phyloP scores from a whole-genome alignment of 2,113 vertebrate genomes.

The Chauna torquata region DNA sequence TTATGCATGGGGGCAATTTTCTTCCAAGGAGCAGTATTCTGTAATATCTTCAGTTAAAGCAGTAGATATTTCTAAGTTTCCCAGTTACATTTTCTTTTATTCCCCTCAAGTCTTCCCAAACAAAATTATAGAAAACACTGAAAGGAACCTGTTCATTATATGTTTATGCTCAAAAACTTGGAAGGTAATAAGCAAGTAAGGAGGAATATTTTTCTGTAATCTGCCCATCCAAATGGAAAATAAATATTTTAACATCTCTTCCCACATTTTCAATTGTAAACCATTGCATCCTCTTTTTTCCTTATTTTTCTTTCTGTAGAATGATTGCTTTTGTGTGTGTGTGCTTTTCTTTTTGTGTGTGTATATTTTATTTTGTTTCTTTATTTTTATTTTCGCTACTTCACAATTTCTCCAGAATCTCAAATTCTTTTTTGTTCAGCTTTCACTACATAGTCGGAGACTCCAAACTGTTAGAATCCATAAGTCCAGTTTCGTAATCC shows the following conservation, averaged over 20 bases:
- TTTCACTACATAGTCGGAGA: not conserved
- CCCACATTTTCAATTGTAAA: not conserved
- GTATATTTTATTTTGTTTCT: not conserved
- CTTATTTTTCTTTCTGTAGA: not conserved
- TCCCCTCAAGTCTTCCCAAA: not conserved
- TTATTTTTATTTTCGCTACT: not conserved
- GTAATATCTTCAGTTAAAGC: not conserved
- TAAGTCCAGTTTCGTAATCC: not conserved
- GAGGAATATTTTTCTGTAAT: not conserved
- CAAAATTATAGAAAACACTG: not conserved
- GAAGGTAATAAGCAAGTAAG: not conserved
- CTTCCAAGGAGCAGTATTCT: not conserved
- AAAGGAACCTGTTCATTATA: not conserved
- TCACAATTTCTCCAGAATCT: not conserved
- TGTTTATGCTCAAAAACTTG: not conserved
- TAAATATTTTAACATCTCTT: not conserved
- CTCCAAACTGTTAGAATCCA: not conserved
- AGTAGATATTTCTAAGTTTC: not conserved
- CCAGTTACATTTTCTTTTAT: not conserved
- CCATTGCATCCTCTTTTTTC: rapidly evolving
- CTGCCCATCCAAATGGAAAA: not conserved
- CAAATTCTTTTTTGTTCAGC: not conserved
- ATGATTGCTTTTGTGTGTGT: not conserved
- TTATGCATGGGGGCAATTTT: not conserved
- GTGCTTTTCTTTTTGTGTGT: not conserved